Conservation (phyloP, 2,113 vertebrate species). For the Hydrochoerus hydrochaeris region DNA sequence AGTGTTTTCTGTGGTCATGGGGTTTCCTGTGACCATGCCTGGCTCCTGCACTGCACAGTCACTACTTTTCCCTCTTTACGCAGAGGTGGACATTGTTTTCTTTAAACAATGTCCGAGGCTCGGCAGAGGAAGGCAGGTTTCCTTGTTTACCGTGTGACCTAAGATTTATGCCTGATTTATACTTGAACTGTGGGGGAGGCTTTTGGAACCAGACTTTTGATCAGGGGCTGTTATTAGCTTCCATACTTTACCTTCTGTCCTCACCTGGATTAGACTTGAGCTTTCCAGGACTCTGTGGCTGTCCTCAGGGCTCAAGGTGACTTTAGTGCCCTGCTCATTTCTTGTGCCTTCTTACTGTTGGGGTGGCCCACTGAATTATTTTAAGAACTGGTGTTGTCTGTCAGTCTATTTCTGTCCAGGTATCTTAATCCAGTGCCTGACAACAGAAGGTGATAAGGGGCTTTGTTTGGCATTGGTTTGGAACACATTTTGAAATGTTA, state of each 20-base stretch:
- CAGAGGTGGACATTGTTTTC: slow-evolving; percentile 1
- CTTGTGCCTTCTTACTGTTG: not conserved
- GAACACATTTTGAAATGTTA: slow-evolving; percentile 54
- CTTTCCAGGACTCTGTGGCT: slow-evolving; percentile 29
- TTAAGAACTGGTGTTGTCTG: not conserved
- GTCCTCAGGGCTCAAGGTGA: not conserved
- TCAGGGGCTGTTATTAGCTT: slow-evolving; percentile 1
- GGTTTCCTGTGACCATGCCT: not conserved
- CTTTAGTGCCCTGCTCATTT: not conserved
- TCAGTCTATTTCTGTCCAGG: not conserved
- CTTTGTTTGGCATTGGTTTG: slow-evolving; percentile 41
- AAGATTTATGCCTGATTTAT: not conserved
- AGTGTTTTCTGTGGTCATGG: not conserved
- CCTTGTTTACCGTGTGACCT: not conserved
- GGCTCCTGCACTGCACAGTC: not conserved
- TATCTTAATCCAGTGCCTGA: not conserved
- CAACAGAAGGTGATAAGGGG: not conserved
- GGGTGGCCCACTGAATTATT: not conserved
- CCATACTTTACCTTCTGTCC: not conserved
- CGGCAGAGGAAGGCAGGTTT: not conserved
- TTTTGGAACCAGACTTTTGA: slow-evolving; percentile 14
- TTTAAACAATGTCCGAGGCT: not conserved
- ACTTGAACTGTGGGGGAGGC: not conserved
- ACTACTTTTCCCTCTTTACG: not conserved
- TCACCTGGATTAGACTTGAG: slow-evolving; percentile 1